Base-by-base conservation (phyloP, 2,888 invertebrate genomes). In the Limnephilus auricula region DNA sequence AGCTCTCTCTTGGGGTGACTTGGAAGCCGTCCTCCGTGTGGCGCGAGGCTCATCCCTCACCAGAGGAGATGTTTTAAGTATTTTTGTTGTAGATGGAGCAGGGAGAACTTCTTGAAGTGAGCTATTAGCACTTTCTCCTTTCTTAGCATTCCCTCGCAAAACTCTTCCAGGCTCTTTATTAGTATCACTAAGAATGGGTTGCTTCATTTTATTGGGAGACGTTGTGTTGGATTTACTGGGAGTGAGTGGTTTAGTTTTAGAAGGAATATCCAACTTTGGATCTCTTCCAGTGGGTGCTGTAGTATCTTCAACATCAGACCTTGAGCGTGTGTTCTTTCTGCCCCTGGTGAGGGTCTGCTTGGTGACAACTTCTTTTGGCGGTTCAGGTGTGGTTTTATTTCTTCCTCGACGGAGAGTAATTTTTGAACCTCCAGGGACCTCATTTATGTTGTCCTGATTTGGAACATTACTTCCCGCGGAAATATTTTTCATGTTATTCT, bases 161-260 rank as follows among this genome's bases (percentile, higher is more conserved):
- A 85, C 85, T 45, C 85, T 40, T 45, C 85, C 45, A 30, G 45
- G 40, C 15, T 82, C 82, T 34, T 82, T 82, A 31, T 82, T 82
- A 31, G 31, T 6, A 32, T 18, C 82, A 34, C 18, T 18, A 32
- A 32, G 15, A 82, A 82, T 15, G 82, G 32, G 31, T 0, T 31
- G 31, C 13, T 31, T 34, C 34, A 34, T 82, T 82, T 32, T 34
- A 34, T 31, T 34, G 15, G 34, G 30, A 32, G 82, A 30, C 9
- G 82, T 13, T 25, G 50, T 65, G 25, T 65, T 65, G 50, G 50
- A 15, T 50, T 50, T 50, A 50, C 50, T 50, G 50, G 50, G 50
- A 15, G 50, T 18, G 15, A 50, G 50, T 18, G 50, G 50, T 50
- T 50, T 50, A 50, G 18, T 50, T 50, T 50, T 50, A 50, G 18